Evolutionary conservation across 2,888 invertebrate species (phyloP).

Genomic region (Odontocolon sp.): DNA sequence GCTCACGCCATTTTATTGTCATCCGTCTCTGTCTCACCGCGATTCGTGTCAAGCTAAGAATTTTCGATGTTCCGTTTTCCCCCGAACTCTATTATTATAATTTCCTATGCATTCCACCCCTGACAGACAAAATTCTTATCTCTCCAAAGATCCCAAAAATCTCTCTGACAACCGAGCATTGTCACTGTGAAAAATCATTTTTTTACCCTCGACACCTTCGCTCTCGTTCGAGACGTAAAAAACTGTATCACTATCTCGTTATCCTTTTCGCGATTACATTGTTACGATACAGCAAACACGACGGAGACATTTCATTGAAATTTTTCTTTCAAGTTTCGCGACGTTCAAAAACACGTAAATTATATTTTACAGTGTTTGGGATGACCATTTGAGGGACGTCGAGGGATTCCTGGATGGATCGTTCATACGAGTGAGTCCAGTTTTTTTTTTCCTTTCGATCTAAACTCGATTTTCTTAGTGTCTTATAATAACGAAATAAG

Average conservation of each 20-base stretch:
- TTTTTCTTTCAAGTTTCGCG: too few species aligned
- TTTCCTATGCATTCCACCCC: neutral
- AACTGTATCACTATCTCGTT: constrained; percentile 16
- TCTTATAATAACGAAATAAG: neutral
- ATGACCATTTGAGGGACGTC: constrained; percentile 70
- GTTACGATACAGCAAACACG: neutral
- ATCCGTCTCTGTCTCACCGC: constrained; percentile 55
- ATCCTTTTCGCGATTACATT: neutral
- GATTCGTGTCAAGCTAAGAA: constrained; percentile 63
- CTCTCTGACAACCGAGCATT: neutral
- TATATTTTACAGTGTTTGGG: constrained; percentile 64
- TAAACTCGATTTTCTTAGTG: neutral
- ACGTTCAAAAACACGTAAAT: constrained; percentile 14
- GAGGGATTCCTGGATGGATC: constrained; percentile 73
- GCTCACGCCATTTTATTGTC: constrained; percentile 76
- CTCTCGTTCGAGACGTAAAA: neutral
- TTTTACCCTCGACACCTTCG: constrained; percentile 24
- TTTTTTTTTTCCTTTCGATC: neutral
- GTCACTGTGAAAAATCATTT: constrained; percentile 5
- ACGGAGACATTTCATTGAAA: too few species aligned
- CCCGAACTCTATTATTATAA: constrained; percentile 21
- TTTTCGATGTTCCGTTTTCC: constrained; percentile 45
- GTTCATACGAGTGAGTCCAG: constrained; percentile 74
- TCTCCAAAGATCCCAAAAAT: neutral
- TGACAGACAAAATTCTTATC: neutral